These are phyloP conservation scores for Coboldia fuscipes DNA, from an alignment of 1,140 invertebrate genomes.

Conservation along the genomic window DNA sequence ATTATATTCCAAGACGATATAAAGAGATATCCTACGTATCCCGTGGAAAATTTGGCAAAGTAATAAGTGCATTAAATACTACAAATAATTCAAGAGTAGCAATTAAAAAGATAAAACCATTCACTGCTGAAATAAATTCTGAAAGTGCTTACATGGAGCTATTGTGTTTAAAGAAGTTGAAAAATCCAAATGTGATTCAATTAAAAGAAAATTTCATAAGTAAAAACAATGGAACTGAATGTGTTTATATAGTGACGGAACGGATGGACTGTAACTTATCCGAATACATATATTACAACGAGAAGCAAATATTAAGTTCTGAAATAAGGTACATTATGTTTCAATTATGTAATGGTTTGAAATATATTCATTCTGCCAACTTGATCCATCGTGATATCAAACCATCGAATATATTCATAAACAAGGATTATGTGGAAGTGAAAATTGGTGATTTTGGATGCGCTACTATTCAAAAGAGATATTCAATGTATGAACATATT, in stretches of 20 bases:
- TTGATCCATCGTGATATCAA: not conserved
- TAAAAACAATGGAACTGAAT: not conserved
- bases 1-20: too few relatives aligned
- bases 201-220: not conserved
- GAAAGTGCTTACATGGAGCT: not conserved
- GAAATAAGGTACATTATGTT: not conserved
- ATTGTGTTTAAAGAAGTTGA: not conserved
- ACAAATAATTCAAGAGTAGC: too few relatives aligned
- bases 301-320: not conserved
- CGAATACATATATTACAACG: conserved; percentile 1
- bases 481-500: conserved; percentile 39
- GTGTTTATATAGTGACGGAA: not conserved
- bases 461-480: not conserved
- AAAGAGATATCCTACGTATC: too few relatives aligned
- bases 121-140: too few relatives aligned
- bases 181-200: not conserved
- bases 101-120: too few relatives aligned
- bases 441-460: not conserved
- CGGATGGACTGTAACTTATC: conserved; percentile 4
- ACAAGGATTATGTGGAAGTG: not conserved
- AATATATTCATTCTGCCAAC: not conserved
- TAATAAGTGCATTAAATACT: too few relatives aligned
- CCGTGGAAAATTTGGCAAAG: too few relatives aligned
- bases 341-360: not conserved
- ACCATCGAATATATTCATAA: not conserved